Conservation (phyloP, 2,888 invertebrate genomes). For the Prosopocoilus inquinatus region DNA sequence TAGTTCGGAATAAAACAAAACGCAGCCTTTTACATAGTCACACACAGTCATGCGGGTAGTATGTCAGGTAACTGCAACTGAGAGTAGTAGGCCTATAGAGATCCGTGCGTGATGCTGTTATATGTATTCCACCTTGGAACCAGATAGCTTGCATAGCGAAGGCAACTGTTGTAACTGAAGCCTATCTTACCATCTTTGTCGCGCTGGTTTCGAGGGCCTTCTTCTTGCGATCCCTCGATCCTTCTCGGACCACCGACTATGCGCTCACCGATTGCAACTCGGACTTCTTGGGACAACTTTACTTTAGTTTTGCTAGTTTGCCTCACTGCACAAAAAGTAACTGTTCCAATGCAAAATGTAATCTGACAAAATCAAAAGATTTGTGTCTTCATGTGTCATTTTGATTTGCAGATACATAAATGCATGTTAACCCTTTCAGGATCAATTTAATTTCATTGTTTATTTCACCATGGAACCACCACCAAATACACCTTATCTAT, state of each 20-base stretch:
- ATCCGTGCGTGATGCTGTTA: conserved; percentile 26
- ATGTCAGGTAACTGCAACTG: conserved; percentile 15
- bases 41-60: not conserved
- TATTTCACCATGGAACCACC: too few species aligned
- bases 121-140: conserved; percentile 30
- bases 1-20: too few species aligned
- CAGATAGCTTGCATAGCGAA: conserved; percentile 28
- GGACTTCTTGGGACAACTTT: conserved; percentile 13
- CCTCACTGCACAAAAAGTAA: not conserved
- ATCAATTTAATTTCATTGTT: too few species aligned
- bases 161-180: conserved; percentile 18
- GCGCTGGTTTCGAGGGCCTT: conserved; percentile 5
- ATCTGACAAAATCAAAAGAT: too few species aligned
- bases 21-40: too few species aligned
- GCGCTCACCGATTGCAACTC: conserved; percentile 21
- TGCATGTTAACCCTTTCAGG: not conserved
- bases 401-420: not conserved
- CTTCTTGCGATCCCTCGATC: conserved; percentile 10
- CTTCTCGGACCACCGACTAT: conserved; percentile 29
- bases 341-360: too few species aligned
- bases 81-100: conserved; percentile 25
- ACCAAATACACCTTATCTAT: too few species aligned
- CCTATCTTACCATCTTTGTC: conserved; percentile 21
- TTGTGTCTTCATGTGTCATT: not conserved
- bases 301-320: conserved; percentile 14